Base-by-base conservation (phyloP, 2,888 invertebrate species). In the Habroteleia sp. region DNA sequence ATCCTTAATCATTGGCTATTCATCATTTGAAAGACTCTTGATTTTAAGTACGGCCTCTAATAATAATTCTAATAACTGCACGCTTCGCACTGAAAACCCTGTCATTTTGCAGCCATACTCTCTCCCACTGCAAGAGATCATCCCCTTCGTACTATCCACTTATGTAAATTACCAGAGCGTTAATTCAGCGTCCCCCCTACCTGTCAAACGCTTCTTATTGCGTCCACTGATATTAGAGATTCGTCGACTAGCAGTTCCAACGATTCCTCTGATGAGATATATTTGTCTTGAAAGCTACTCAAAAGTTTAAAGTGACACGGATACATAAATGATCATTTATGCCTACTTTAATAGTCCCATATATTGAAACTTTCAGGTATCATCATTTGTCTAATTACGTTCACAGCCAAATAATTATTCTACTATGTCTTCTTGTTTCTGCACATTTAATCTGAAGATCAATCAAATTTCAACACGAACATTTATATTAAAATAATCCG, bases 21-120 rank as follows among this genome's bases (percentile, higher is more conserved):
- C 86, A 86, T 85, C 83, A 80, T 77, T 82, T 87, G 87, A 87
- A 87, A 87, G 87, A 87, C 84, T 83, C 84, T 83, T 87, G 87
- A 87, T 87, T 87, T 84, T 84, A 85, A 87, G 84, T 84, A 84
- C 81, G 81, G 83, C 79, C 84, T 87, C 82, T 85, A 85, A 86
- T 87, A 85, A 86, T 87, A 84, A 87, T 86, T 86, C 81, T 85
- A 84, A 85, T 86, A 85, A 84, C 83, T 83, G 83, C 76, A 76
- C 78, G 79, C 78, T 80, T 76, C 74, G 68, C 65, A 54, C 29
- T 62, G 71, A 72, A 66, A 80, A 73, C 79, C 79, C 82, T 84
- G 83, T 84, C 79, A 84, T 84, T 80, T 76, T 66, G 65, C 74
- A 75, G 76, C 75, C 69, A 62, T 68, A 79, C 76, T 62, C 60